Base-by-base conservation (phyloP, 2,888 invertebrate genomes). In the Aphidoletes aphidimyza region DNA sequence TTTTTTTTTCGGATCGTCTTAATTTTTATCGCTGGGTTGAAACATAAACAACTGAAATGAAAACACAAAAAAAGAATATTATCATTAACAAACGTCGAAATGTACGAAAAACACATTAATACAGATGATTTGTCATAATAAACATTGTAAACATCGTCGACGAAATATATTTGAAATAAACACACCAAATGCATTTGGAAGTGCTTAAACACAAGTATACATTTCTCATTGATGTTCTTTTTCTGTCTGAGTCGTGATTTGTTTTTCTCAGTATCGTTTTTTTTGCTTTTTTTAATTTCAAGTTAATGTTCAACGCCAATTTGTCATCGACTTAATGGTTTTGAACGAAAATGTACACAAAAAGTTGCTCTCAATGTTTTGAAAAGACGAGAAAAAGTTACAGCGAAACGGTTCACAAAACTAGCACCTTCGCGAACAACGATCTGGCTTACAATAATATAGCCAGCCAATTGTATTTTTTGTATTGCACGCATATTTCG, bases 31-130 rank as follows among this genome's bases (percentile, higher is more conserved):
- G 69, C 26, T 69, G 69, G 30, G 69, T 69, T 9, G 5, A 26
- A 69, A 34, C 69, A 69, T 30, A 69, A 69, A 69, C 34, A 69
- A 30, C 69, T 69, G 30, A 69, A 69, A 69, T 14, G 30, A 69
- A 30, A 30, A 54, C n/a, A 8, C 26, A 69, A 69, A 34, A 26
- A 69, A 54, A 54, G 22, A n/a, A 22, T 22, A 22, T 54, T 54
- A 54, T 54, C 22, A 22, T 69, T 30, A 69, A 69, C 14, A 14
- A 42, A 9, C 42, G 8, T 6, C 42, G 42, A 42, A 9, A 6
- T 9, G 42, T 9, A n/a, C 17, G 47, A 22, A n/a, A 3, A 54
- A 54, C 22, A 14, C 22, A 26, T 54, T 26, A 2, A 54, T 17
- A 19, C 19, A 17, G 8, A 69, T 69, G 26, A 69, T 14, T 69